phyloP scores from a whole-genome alignment of 2,888 invertebrate genomes.

The Fissipunctia ypsillon region DNA sequence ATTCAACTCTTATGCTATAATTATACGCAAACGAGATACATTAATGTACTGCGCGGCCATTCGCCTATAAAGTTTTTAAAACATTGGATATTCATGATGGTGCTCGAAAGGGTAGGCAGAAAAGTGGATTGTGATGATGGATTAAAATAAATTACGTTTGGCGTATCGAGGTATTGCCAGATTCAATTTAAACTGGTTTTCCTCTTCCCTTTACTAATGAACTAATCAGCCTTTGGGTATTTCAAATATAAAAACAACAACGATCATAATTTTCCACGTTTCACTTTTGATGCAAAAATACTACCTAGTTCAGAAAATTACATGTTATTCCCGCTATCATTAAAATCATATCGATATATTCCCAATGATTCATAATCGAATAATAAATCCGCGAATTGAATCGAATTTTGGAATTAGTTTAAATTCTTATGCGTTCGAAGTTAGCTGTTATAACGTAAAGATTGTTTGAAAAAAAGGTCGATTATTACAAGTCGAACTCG shows the following conservation, averaged over 20 bases:
- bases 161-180: too few species aligned
- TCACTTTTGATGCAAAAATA: background rate
- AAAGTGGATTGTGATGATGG: background rate
- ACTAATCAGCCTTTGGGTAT: background rate
- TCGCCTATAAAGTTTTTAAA: slow-evolving; percentile 44
- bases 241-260: background rate
- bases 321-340: background rate
- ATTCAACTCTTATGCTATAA: slow-evolving; percentile 56
- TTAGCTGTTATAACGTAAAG: slow-evolving; percentile 38
- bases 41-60: slow-evolving; percentile 40
- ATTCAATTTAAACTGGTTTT: background rate
- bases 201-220: background rate
- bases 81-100: slow-evolving; percentile 17
- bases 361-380: slow-evolving; percentile 19
- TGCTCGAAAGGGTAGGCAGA: slow-evolving; percentile 3
- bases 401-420: slow-evolving; percentile 43
- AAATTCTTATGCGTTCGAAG: slow-evolving; percentile 27
- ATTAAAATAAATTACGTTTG: background rate
- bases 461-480: slow-evolving; percentile 45
- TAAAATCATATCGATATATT: slow-evolving; percentile 23
- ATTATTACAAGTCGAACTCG: slow-evolving; percentile 36
- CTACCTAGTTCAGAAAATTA: background rate
- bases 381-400: slow-evolving; percentile 32
- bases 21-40: slow-evolving; percentile 55
- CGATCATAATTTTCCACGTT: background rate